Evolutionary conservation across 2,797 vertebrate genomes (phyloP).

Genomic region (Chaetophractus vellerosus): DNA sequence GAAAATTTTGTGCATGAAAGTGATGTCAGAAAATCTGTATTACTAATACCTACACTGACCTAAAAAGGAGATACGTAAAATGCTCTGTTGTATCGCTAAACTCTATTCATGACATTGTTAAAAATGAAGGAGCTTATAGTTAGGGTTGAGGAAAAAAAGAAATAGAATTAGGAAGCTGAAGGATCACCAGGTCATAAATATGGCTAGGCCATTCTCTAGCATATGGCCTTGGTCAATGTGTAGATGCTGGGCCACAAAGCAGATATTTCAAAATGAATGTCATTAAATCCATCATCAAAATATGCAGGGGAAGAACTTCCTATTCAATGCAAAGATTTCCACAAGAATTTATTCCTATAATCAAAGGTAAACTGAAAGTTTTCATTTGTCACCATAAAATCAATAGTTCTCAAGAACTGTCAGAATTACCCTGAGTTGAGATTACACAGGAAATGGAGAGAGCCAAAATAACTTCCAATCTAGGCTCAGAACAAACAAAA

Average conservation of each 20-base stretch:
- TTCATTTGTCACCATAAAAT: conserved; percentile 35
- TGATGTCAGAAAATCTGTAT: background rate
- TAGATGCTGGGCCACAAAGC: background rate
- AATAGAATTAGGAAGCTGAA: background rate
- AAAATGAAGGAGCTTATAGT: background rate
- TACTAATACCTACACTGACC: background rate
- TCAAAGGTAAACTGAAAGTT: conserved; percentile 34
- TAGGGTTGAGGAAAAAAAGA: background rate
- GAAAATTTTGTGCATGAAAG: background rate
- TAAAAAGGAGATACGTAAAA: background rate
- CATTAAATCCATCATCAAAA: background rate
- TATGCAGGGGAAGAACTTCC: background rate
- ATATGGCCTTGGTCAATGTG: background rate
- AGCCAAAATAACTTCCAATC: conserved; percentile 27
- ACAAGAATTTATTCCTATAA: conserved; percentile 45
- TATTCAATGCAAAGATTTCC: background rate
- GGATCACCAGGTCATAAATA: background rate
- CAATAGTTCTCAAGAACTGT: conserved; percentile 49
- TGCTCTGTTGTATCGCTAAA: background rate
- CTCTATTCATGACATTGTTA: background rate
- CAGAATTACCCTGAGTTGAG: conserved; percentile 33
- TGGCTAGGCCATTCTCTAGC: background rate
- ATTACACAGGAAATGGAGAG: conserved; percentile 30
- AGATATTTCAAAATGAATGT: conserved; percentile 23
- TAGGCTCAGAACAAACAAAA: conserved; percentile 48